phyloP scores from a whole-genome alignment of 1,140 invertebrate genomes.

The Epicauta chinensis region DNA sequence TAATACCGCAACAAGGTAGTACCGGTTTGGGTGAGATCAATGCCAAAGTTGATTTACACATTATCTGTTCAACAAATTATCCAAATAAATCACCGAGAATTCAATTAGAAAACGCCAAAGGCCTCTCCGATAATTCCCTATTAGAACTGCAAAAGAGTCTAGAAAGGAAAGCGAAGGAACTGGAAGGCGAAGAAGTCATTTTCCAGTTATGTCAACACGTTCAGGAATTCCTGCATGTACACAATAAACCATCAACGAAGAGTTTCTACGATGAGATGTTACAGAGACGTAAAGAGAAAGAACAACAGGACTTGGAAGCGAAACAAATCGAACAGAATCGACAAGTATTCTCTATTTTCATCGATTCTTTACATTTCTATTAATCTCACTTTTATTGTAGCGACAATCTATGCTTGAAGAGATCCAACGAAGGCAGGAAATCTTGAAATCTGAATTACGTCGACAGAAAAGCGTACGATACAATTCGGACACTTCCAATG shows the following conservation, averaged over 20 bases:
- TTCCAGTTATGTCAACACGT: conserved; percentile 65
- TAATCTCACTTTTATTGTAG: conserved; percentile 41
- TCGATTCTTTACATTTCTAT: too few species aligned
- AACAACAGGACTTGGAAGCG: conserved; percentile 52
- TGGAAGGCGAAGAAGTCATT: conserved; percentile 71
- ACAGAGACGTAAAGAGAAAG: conserved; percentile 53
- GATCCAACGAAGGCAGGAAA: conserved; percentile 60
- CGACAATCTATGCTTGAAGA: conserved; percentile 60
- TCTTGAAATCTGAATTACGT: conserved; percentile 53
- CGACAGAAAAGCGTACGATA: conserved; percentile 20
- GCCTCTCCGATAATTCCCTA: conserved; percentile 58
- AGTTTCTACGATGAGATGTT: conserved; percentile 85
- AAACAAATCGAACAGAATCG: conserved; percentile 56
- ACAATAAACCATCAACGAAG: conserved; percentile 65
- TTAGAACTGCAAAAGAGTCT: conserved; percentile 52
- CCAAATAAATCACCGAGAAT: conserved; percentile 64
- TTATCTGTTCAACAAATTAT: conserved; percentile 61
- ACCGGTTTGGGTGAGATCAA: conserved; percentile 53
- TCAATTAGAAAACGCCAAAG: conserved; percentile 58
- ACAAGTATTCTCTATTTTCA: conserved; percentile 41
- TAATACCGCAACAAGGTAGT: conserved; percentile 63
- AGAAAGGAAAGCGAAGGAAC: conserved; percentile 46
- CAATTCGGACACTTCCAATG: conserved; percentile 29
- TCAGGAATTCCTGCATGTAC: conserved; percentile 59
- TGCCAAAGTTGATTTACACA: conserved; percentile 60